phyloP scores from a whole-genome alignment of 53 echinoderm and acorn worm species.

The Hippasteria phrygiana region DNA sequence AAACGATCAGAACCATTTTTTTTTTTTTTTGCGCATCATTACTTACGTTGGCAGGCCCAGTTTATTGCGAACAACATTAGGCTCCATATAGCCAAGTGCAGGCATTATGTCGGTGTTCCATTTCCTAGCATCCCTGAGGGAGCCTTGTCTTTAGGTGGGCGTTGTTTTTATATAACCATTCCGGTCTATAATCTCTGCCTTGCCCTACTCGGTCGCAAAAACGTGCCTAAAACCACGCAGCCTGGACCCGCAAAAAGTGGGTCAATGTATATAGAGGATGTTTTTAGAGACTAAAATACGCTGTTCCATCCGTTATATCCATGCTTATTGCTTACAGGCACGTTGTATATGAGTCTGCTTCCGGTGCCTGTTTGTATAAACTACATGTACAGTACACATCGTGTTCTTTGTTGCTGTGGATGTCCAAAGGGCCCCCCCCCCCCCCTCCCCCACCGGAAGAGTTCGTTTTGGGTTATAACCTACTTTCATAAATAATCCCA shows the following conservation, averaged over 20 bases:
- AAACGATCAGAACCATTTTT: conserved; percentile 1
- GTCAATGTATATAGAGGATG: conserved; percentile 13
- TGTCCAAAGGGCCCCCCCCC: too few species aligned
- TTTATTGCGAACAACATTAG: background rate
- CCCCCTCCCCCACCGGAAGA: too few species aligned
- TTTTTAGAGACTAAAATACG: background rate
- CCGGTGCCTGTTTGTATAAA: conserved; percentile 20
- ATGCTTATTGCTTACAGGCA: background rate
- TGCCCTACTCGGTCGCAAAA: background rate
- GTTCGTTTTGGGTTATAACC: too few species aligned
- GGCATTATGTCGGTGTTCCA: background rate
- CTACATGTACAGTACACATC: background rate
- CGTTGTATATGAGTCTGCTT: conserved; percentile 21
- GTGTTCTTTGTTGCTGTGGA: too few species aligned
- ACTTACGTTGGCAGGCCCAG: conserved; percentile 28
- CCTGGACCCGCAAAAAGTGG: conserved; percentile 12
- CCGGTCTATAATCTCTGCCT: background rate
- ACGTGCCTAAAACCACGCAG: background rate
- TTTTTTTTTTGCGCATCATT: conserved; percentile 43
- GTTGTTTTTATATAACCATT: conserved; percentile 37
- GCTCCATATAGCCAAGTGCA: too few species aligned
- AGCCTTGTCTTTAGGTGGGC: background rate
- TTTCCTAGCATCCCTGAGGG: conserved; percentile 1
- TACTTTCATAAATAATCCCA: too few species aligned
- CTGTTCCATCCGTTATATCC: conserved; percentile 17